These are phyloP conservation scores for Lacerta bilineata DNA, from an alignment of 2,797 vertebrate genomes.

Conservation along the genomic window DNA sequence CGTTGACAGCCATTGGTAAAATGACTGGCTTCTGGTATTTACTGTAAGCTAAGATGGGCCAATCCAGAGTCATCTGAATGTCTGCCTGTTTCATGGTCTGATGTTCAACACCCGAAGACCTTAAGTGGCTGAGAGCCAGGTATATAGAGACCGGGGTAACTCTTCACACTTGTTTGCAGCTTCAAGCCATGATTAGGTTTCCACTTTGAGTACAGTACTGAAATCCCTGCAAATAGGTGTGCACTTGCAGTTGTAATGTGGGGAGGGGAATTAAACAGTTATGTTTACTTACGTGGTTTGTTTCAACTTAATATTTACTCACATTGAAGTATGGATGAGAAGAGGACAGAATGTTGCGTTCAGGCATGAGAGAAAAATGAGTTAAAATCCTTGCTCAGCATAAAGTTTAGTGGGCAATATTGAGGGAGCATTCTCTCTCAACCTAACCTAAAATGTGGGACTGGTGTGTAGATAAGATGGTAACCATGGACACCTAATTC, in stretches of 20 bases:
- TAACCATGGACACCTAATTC: too few species aligned
- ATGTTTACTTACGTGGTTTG: not conserved
- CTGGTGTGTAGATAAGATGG: too few species aligned
- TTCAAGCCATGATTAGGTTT: not conserved
- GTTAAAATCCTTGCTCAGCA: not conserved
- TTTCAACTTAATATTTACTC: not conserved
- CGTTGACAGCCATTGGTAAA: not conserved
- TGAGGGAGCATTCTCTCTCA: too few species aligned
- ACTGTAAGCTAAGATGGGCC: too few species aligned
- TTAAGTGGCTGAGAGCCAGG: too few species aligned
- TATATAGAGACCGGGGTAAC: too few species aligned
- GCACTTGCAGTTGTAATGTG: not conserved
- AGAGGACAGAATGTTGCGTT: not conserved
- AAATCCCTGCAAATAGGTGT: not conserved
- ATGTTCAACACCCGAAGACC: not conserved
- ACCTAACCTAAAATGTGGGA: too few species aligned
- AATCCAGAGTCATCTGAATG: not conserved
- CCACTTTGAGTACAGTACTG: not conserved
- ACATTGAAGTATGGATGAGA: not conserved
- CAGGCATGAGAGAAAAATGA: not conserved
- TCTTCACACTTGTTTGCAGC: not conserved
- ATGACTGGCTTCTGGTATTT: not conserved
- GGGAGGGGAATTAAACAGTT: not conserved
- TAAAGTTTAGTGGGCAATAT: not conserved
- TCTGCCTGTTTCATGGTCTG: not conserved